Evolutionary conservation across 1,140 invertebrate species (phyloP), one percentile per base, ranked within the genome.

Genomic region (Pemphigus obesinymphae): DNA sequence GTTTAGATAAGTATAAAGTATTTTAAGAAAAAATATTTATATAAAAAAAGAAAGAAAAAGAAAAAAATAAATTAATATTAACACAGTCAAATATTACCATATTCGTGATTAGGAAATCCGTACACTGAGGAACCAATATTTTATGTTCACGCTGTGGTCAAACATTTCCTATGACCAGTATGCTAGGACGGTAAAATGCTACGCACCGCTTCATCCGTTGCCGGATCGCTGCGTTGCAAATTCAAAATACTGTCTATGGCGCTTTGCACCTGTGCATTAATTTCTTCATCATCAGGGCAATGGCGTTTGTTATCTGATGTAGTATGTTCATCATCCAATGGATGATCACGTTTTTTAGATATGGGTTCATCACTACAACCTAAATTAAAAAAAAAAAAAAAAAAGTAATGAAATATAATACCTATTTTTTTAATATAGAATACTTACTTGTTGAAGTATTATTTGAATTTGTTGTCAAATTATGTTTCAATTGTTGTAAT

Each of bases 241-340:
- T 92, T 93, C 37, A 93, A 87, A 84, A 94, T 93, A 85, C 92
- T 92, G 85, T 93, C 92, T 81, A 93, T 93, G 70, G 93, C 92
- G 83, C 91, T 92, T 86, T 93, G 92, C 53, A 93, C 92, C 85
- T 94, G 93, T 13, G 92, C 91, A 82, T 91, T 92, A 61, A 93
- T 92, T 83, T 92, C 90, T 66, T 85, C 85, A 72, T 85, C 84
- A 81, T 85, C 85, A 13, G 85, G 84, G 82, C 85, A 85, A 78
- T 84, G 85, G 50, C 85, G 89, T 68, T 86, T 87, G 70, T 29
- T 80, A 45, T 80, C 76, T n/a, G 76, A 61, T 61, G 37, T 13
- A 20, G 55, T 87, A 10, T 61, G 76, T 8, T 80, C 76, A 61
- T 80, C 76, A 4, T 63, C 76, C 10, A 34, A 13, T 23, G 37